These are phyloP conservation scores for Parnassius glacialis DNA, from an alignment of 2,888 invertebrate genomes.

Conservation along the genomic window DNA sequence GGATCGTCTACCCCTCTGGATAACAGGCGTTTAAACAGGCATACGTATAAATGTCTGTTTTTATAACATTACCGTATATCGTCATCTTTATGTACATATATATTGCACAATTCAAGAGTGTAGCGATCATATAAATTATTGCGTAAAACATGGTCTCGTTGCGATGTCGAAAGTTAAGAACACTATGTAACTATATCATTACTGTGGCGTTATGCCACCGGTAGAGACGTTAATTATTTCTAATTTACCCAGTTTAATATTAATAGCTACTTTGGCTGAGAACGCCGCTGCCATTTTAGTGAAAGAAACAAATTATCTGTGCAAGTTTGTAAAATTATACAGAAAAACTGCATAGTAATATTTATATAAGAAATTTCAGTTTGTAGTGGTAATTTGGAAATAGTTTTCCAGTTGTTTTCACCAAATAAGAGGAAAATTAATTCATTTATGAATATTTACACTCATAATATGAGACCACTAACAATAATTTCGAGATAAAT, in stretches of 20 bases:
- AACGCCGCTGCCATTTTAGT: constrained; percentile 20
- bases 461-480: no score
- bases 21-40: no score
- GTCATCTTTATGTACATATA: background rate
- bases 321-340: no score
- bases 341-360: no score
- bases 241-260: constrained; percentile 36
- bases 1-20: no score
- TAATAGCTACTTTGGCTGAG: constrained; percentile 34
- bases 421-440: no score
- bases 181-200: constrained; percentile 28
- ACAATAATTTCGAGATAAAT: no score
- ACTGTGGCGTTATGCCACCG: constrained; percentile 27
- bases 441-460: no score
- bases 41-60: no score
- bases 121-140: constrained; percentile 19
- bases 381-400: no score
- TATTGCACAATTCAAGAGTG: constrained; percentile 12
- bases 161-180: constrained; percentile 22
- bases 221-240: constrained; percentile 32
- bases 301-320: constrained; percentile 6
- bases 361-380: no score
- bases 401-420: no score
- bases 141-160: constrained; percentile 22
- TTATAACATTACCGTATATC: background rate